Percentiles rank a stretch among this genome's conserved stretches.
These are phyloP conservation scores for Xylota sylvarum DNA, from an alignment of 2,888 invertebrate species.

Conservation along the genomic window DNA sequence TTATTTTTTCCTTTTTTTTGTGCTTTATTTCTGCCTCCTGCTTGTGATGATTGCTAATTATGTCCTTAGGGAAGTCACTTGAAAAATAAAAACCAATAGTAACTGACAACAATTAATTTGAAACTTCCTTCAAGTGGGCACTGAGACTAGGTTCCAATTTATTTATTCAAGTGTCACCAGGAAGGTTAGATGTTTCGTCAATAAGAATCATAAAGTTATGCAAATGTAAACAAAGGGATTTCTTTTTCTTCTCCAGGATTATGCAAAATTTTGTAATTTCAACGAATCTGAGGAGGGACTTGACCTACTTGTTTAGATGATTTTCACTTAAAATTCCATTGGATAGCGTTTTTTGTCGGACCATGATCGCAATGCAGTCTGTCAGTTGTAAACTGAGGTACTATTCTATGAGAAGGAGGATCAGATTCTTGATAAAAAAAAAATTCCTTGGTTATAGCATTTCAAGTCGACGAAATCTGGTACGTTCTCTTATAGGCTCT, in stretches of 20 bases:
- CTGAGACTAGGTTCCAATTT: conserved; percentile 21
- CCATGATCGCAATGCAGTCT: no score
- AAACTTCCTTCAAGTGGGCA: conserved; percentile 11
- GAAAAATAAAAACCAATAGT: conserved; percentile 23
- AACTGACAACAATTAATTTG: conserved; percentile 44
- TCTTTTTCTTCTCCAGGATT: background rate
- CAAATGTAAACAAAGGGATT: background rate
- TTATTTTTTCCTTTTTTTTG: conserved; percentile 8
- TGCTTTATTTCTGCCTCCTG: background rate
- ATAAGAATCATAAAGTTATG: background rate
- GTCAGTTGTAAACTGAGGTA: no score
- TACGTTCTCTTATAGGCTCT: no score
- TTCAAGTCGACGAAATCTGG: no score
- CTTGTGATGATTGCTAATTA: conserved; percentile 54
- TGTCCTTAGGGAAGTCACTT: conserved; percentile 46
- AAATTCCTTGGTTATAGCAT: no score
- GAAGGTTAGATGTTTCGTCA: background rate
- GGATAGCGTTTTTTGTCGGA: no score
- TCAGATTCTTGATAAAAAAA: no score
- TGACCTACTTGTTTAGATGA: no score
- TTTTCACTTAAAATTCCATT: no score
- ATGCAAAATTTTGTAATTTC: background rate
- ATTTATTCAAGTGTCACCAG: background rate
- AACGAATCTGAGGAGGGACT: no score
- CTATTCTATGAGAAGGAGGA: no score